Percentiles rank a stretch among this genome's conserved stretches.
Evolutionary conservation across 2,888 invertebrate species (phyloP).

Genomic region (Thecocarcelia acutangulata): DNA sequence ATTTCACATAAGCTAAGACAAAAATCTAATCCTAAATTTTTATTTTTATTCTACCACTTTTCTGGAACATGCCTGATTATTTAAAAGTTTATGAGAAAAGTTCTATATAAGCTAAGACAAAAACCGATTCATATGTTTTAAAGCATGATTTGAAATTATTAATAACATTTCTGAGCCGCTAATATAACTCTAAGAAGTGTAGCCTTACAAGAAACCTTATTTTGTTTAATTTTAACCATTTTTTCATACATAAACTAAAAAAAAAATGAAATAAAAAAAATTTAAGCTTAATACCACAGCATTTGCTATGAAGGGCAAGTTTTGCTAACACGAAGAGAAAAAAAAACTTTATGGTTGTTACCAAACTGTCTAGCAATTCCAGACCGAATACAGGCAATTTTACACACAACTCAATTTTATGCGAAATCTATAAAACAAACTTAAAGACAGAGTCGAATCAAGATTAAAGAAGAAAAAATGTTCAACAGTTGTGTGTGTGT

Average conservation of each 20-base stretch:
- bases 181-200: no score
- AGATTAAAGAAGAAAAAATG: slow-evolving; percentile 13
- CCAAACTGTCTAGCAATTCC: slow-evolving; percentile 69
- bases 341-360: slow-evolving; percentile 45
- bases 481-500: slow-evolving; percentile 30
- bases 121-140: no score
- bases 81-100: no score
- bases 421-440: slow-evolving; percentile 26
- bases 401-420: slow-evolving; percentile 58
- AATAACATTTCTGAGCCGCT: no score
- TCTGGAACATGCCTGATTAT: no score
- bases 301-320: slow-evolving; percentile 7
- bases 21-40: no score
- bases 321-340: not conserved
- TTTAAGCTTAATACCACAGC: not conserved
- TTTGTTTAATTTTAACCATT: no score
- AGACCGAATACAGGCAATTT: slow-evolving; percentile 52
- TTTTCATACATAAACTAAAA: not conserved
- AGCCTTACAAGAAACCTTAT: no score
- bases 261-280: slow-evolving; percentile 1
- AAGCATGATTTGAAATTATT: no score
- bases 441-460: not conserved
- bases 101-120: no score
- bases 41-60: no score
- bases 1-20: no score